Conservation (phyloP, 2,113 vertebrate genomes). For the Microcebus ravelobensis region DNA sequence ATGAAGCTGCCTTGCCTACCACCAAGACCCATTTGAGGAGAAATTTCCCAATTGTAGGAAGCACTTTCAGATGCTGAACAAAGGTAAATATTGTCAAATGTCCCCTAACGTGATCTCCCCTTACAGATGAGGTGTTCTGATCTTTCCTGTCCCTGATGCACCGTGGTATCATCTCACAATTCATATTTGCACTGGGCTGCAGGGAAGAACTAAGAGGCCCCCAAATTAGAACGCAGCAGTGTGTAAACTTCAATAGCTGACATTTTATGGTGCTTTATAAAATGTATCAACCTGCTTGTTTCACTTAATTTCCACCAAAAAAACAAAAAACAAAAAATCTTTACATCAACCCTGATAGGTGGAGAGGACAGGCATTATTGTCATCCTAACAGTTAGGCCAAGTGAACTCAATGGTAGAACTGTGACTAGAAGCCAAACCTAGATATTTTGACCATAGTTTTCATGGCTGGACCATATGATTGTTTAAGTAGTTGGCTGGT, state of each 20-base stretch:
- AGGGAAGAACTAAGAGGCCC: not conserved
- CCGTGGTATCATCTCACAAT: rapidly evolving
- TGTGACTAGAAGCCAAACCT: not conserved
- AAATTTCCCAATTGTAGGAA: not conserved
- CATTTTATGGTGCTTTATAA: not conserved
- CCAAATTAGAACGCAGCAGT: not conserved
- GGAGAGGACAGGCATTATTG: not conserved
- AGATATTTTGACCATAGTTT: not conserved
- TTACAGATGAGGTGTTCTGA: not conserved
- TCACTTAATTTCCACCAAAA: not conserved
- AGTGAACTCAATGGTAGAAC: not conserved
- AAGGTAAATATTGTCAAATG: not conserved
- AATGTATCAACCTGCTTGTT: not conserved
- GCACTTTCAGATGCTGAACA: not conserved
- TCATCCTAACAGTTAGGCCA: not conserved
- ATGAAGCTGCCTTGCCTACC: not conserved
- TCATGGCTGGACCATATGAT: not conserved
- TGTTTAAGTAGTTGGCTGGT: not conserved
- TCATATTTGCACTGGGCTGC: not conserved
- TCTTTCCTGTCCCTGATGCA: not conserved
- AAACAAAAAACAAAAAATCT: not conserved
- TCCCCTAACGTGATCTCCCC: no score
- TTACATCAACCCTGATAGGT: not conserved
- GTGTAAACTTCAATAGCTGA: not conserved
- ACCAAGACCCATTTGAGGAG: not conserved